These are phyloP conservation scores for Icerya purchasi DNA, from an alignment of 2,888 invertebrate species.

Conservation along the genomic window DNA sequence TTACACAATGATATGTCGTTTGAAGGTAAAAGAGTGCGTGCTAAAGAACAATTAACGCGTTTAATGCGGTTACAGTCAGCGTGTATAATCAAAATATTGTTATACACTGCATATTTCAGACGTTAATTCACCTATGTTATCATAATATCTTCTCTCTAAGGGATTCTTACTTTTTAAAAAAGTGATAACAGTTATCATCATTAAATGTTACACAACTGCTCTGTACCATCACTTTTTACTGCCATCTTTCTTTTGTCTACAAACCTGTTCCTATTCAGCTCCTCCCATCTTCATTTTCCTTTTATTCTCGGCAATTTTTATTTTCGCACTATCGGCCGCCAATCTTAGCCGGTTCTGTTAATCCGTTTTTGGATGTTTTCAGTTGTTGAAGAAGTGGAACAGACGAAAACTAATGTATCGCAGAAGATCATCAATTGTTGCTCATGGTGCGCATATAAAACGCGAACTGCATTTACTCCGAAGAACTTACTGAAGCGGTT, in stretches of 20 bases:
- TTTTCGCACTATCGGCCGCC: not conserved
- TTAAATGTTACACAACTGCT: too few relatives aligned
- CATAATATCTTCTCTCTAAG: too few relatives aligned
- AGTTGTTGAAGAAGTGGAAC: constrained; percentile 29
- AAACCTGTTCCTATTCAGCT: not conserved
- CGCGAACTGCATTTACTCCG: constrained; percentile 34
- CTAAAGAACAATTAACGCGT: too few relatives aligned
- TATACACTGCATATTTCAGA: too few relatives aligned
- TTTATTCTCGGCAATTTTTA: not conserved
- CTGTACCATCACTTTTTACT: too few relatives aligned
- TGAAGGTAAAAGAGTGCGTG: too few relatives aligned
- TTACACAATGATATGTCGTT: too few relatives aligned
- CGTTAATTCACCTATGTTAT: too few relatives aligned
- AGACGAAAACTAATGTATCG: constrained; percentile 21
- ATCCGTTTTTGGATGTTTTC: constrained; percentile 18
- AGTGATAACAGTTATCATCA: too few relatives aligned
- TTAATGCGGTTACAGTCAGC: too few relatives aligned
- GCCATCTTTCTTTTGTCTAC: not conserved
- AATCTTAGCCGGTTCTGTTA: not conserved
- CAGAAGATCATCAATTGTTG: constrained; percentile 23
- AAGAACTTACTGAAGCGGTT: constrained; percentile 49
- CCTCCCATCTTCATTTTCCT: not conserved
- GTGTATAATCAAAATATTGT: too few relatives aligned
- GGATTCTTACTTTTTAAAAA: too few relatives aligned
- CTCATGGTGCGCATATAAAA: constrained; percentile 28